Evolutionary conservation across 2,797 vertebrate species (phyloP), one percentile per base, ranked within the genome.

Genomic region (Pangasius larnaudii): DNA sequence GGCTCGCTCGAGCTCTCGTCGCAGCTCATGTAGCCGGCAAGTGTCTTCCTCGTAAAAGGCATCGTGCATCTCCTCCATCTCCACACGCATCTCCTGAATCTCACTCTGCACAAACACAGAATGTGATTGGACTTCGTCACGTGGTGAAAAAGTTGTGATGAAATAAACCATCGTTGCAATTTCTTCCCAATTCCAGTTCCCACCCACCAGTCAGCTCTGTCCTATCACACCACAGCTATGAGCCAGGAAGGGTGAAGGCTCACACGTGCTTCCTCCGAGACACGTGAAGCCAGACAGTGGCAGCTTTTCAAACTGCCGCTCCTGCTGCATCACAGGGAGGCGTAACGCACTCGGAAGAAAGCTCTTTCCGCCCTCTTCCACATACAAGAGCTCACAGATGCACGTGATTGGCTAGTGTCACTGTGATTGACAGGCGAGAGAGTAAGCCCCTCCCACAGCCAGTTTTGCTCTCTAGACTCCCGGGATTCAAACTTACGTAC

Each of bases 1-100:
- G 94, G 98, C 98, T 89, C 98, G 94, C 94, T 99, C 98, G 91
- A 99, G 95, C 89, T 99, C 98, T 1, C 98, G 97, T 89, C 98
- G 97, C 97, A 99, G 98, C 88, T 99, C 98, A 94, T 99, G 98
- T 89, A 99, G 97, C 93, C 98, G 98, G 89, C 98, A 99, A 59
- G 98, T 98, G 88, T 99, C 98, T 86, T 99, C 98, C 88, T 99
- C 98, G 30, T 98, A 99, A 96, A 99, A 99, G 27, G 97, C 98
- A 95, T 99, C 98, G 79, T 98, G 97, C 98, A 99, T 99, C 95
- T 99, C 98, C 0, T 99, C 98, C 98, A 99, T 99, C 95, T 99
- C 98, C 0, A 97, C 97, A 92, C 98, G 97, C 96, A 99, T 97
- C 94, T 99, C 98, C 89, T 99, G 97, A 63, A 99, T 98, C 93